These are phyloP conservation scores for Psammodynastes pulverulentus DNA, from an alignment of 2,113 vertebrate genomes.

Conservation along the genomic window DNA sequence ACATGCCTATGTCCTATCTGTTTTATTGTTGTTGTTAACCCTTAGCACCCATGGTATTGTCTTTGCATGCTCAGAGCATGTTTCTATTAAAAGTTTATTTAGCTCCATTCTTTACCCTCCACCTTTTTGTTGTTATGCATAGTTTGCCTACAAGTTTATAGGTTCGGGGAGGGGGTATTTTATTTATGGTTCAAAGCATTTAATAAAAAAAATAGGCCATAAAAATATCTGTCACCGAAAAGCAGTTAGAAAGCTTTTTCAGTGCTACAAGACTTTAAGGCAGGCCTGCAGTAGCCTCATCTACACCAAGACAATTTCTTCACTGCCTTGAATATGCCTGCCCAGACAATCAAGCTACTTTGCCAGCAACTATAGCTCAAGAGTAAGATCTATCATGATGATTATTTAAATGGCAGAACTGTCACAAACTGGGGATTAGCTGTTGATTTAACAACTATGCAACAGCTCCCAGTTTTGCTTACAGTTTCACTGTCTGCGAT, in stretches of 20 bases:
- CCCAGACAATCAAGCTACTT: not conserved
- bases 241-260: not conserved
- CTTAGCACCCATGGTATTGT: constrained; percentile 64
- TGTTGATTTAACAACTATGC: constrained; percentile 61
- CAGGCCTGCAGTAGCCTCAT: not conserved
- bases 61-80: constrained; percentile 74
- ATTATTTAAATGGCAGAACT: not conserved
- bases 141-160: constrained; percentile 64
- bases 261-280: not conserved
- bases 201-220: not conserved
- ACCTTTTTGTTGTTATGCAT: constrained; percentile 60
- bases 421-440: not conserved
- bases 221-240: not conserved
- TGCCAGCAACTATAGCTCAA: not conserved
- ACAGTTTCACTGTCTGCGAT: not conserved
- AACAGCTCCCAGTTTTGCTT: constrained; percentile 35
- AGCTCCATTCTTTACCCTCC: constrained; percentile 62
- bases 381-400: not conserved
- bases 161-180: not conserved
- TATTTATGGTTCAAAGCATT: not conserved
- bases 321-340: not conserved
- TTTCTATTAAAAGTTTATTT: constrained; percentile 73
- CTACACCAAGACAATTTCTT: no score
- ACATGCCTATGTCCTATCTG: constrained; percentile 38
- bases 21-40: constrained; percentile 66